Evolutionary conservation across 1,140 invertebrate species (phyloP).

Genomic region (Stegodyphus dumicola): DNA sequence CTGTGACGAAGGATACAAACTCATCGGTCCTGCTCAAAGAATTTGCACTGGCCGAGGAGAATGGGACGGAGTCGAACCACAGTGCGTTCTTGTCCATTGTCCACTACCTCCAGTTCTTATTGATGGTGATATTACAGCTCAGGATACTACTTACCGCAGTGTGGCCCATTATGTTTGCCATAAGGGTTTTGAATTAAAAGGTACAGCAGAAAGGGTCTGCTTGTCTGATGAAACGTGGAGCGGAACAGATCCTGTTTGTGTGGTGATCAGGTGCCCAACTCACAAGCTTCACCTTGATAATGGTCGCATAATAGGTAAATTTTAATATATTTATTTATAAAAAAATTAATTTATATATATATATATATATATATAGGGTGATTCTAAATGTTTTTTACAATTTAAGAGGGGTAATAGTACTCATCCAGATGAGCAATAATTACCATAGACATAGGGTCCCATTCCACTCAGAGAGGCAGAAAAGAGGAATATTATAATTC

Average conservation of each 20-base stretch:
- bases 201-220: conserved; percentile 64
- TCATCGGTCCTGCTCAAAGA: conserved; percentile 66
- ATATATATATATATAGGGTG: no score
- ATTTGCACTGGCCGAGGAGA: conserved; percentile 63
- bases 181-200: conserved; percentile 66
- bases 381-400: no score
- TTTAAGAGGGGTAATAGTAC: no score
- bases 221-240: conserved; percentile 64
- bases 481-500: no score
- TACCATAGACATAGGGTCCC: no score
- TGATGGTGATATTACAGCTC: conserved; percentile 49
- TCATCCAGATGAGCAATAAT: no score
- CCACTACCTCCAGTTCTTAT: not conserved
- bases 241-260: conserved; percentile 65
- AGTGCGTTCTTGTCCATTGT: conserved; percentile 47
- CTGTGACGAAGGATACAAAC: conserved; percentile 68
- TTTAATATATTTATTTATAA: not conserved
- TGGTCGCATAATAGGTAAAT: conserved; percentile 64
- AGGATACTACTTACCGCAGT: conserved; percentile 43
- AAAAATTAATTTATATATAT: no score
- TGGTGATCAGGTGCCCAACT: conserved; percentile 63
- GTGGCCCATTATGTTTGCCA: conserved; percentile 63
- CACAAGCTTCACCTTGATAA: conserved; percentile 63
- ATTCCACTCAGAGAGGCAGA: no score
- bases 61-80: conserved; percentile 65